phyloP scores from a whole-genome alignment of 2,113 vertebrate genomes.

The Dicentrarchus labrax region DNA sequence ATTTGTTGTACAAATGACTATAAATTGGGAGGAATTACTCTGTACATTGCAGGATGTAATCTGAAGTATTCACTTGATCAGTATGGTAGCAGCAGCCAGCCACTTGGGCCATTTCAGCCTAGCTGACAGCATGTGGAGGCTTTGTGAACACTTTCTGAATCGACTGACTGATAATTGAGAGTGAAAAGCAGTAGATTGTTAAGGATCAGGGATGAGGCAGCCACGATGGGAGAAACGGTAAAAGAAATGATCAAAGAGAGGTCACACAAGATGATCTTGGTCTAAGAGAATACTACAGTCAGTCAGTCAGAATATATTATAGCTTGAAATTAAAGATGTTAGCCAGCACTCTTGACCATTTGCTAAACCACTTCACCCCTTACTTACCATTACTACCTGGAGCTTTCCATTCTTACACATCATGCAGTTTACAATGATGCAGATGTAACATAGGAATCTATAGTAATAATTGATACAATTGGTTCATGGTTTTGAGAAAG shows the following conservation, averaged over 20 bases:
- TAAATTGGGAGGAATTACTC: too few species aligned
- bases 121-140: slow-evolving; percentile 10
- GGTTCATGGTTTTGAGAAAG: too few species aligned
- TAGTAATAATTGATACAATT: too few species aligned
- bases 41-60: too few species aligned
- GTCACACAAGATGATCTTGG: background rate
- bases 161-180: slow-evolving; percentile 5
- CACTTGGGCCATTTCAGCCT: slow-evolving; percentile 13
- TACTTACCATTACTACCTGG: background rate
- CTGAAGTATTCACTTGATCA: background rate
- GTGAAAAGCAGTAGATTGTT: background rate
- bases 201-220: background rate
- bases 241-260: background rate
- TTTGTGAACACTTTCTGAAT: slow-evolving; percentile 5
- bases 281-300: background rate
- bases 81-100: slow-evolving; percentile 18
- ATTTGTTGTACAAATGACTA: too few species aligned
- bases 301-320: background rate
- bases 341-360: background rate
- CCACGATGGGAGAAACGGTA: background rate
- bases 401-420: too few species aligned
- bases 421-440: too few species aligned
- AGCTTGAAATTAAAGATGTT: background rate
- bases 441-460: too few species aligned
- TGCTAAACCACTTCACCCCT: background rate